A percentile compares a stretch with the other conserved stretches of the same genome.
phyloP scores from a whole-genome alignment of 2,888 invertebrate species.

The Cheilosia soror region DNA sequence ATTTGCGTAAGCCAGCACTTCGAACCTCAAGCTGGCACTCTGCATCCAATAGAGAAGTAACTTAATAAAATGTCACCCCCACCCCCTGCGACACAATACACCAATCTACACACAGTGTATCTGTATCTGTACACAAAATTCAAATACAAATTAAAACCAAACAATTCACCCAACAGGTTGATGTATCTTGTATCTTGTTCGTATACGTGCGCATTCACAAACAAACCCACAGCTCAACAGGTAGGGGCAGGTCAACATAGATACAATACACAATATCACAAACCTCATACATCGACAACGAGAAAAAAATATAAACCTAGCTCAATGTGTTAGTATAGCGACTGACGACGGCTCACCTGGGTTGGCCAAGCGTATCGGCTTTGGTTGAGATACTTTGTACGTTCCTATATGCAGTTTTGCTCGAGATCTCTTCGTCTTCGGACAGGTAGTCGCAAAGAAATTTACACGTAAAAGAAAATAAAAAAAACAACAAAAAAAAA shows the following conservation, averaged over 20 bases:
- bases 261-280: not conserved
- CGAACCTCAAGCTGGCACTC: conserved; percentile 38
- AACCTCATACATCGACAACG: conserved; percentile 7
- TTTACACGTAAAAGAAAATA: conserved; percentile 48
- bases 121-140: conserved; percentile 5
- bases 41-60: conserved; percentile 62
- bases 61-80: conserved; percentile 37
- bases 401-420: conserved; percentile 79
- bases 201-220: not conserved
- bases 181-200: not conserved
- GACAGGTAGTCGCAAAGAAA: conserved; percentile 77
- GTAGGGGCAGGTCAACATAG: conserved; percentile 58
- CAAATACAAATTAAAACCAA: conserved; percentile 34
- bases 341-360: conserved; percentile 53
- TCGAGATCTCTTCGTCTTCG: conserved; percentile 82
- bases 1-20: conserved; percentile 59
- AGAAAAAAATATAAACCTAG: not conserved
- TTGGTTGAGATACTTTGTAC: conserved; percentile 69
- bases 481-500: conserved; percentile 38
- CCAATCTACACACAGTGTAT: conserved; percentile 15
- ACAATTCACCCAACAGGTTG: conserved; percentile 47
- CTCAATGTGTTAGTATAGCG: conserved; percentile 16
- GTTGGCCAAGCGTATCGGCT: conserved; percentile 74
- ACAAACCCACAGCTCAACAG: conserved; percentile 39
- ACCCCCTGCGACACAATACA: conserved; percentile 33